A percentile compares a stretch with the other conserved stretches of the same genome.
These are phyloP conservation scores for Gryllus bimaculatus DNA, from an alignment of 1,140 invertebrate species.

Conservation along the genomic window DNA sequence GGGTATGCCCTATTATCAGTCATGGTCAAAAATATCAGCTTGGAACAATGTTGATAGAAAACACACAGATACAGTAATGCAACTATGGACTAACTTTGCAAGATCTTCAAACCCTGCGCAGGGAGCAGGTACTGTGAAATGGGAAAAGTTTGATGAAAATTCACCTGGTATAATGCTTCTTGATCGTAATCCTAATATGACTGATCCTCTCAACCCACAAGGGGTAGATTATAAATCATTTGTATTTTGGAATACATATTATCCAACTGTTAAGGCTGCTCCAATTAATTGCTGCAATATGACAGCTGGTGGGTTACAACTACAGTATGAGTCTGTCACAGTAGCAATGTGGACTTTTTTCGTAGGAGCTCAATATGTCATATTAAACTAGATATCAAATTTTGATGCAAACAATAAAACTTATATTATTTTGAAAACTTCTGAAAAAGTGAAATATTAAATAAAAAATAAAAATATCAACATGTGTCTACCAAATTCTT, in stretches of 20 bases:
- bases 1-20: conserved; percentile 58
- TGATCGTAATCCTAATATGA: conserved; percentile 63
- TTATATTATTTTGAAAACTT: too few relatives aligned
- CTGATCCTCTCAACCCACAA: conserved; percentile 37
- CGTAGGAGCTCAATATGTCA: not conserved
- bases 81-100: conserved; percentile 62
- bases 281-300: conserved; percentile 18
- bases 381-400: not conserved
- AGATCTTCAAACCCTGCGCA: conserved; percentile 58
- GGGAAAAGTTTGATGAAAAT: conserved; percentile 54
- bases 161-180: conserved; percentile 58
- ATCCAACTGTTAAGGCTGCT: conserved; percentile 47
- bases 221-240: conserved; percentile 60
- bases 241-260: conserved; percentile 73
- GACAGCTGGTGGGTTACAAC: not conserved
- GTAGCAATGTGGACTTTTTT: not conserved
- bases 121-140: conserved; percentile 48
- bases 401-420: too few relatives aligned
- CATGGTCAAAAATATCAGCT: conserved; percentile 33
- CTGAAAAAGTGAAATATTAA: too few relatives aligned
- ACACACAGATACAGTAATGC: conserved; percentile 64
- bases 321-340: not conserved
- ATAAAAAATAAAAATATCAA: too few relatives aligned
- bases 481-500: too few relatives aligned
- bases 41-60: conserved; percentile 68